Conservation (phyloP, 2,888 invertebrate species). For the Amblyteles armatorius region DNA sequence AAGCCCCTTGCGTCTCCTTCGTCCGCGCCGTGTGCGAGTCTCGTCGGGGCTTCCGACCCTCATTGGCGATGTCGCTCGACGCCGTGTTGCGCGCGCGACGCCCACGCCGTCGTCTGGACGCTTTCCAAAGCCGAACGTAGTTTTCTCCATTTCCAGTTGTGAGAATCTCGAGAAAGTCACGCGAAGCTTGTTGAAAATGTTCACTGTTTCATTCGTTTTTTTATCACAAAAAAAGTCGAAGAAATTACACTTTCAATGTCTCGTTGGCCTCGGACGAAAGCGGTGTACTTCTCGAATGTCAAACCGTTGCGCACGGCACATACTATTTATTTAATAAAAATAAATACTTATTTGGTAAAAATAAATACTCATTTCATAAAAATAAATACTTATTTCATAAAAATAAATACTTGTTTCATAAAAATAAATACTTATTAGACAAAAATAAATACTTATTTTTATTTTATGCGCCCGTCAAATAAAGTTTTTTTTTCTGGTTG, state of each 20-base stretch:
- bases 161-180: conserved; percentile 1
- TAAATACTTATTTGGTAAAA: too few relatives aligned
- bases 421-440: too few relatives aligned
- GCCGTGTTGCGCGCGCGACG: conserved; percentile 9
- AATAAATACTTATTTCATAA: too few relatives aligned
- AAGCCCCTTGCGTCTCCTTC: conserved; percentile 37
- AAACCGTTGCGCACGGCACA: too few relatives aligned
- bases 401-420: too few relatives aligned
- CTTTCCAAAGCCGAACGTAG: background rate
- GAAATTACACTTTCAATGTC: too few relatives aligned
- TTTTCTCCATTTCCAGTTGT: background rate
- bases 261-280: too few relatives aligned
- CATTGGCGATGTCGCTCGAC: conserved; percentile 38
- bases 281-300: too few relatives aligned
- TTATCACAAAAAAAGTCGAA: background rate
- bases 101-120: conserved; percentile 16
- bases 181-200: background rate
- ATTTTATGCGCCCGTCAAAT: too few relatives aligned
- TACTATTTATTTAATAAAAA: too few relatives aligned
- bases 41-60: conserved; percentile 49
- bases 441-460: too few relatives aligned
- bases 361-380: too few relatives aligned
- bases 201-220: background rate
- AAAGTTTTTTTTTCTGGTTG: background rate
- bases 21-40: conserved; percentile 10